These are phyloP conservation scores for Pantala flavescens DNA, from an alignment of 1,140 invertebrate genomes.

Conservation along the genomic window DNA sequence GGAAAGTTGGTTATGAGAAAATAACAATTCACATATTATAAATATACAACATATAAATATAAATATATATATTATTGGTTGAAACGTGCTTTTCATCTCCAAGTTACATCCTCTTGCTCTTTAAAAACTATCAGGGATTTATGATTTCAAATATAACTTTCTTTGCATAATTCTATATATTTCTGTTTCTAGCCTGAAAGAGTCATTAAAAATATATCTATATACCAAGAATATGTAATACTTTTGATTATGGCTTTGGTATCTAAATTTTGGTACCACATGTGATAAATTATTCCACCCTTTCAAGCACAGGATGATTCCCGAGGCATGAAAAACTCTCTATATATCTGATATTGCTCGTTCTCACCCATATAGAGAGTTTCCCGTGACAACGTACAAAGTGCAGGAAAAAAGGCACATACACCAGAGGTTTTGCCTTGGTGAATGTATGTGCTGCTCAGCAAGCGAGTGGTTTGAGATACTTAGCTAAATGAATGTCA, in stretches of 20 bases:
- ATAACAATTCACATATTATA: conserved; percentile 18
- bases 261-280: conserved; percentile 17
- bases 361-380: background rate
- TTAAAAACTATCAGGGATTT: conserved; percentile 15
- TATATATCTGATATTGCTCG: background rate
- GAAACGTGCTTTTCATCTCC: conserved; percentile 18
- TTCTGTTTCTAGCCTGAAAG: conserved; percentile 17
- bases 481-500: background rate
- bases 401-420: background rate
- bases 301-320: conserved; percentile 11
- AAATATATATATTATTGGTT: conserved; percentile 20
- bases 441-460: background rate
- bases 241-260: conserved; percentile 13
- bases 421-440: background rate
- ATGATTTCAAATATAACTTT: conserved; percentile 17
- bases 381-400: conserved; percentile 5
- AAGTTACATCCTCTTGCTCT: conserved; percentile 18
- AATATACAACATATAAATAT: conserved; percentile 17
- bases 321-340: conserved; percentile 4
- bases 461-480: conserved; percentile 14
- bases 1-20: conserved; percentile 18
- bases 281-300: conserved; percentile 13
- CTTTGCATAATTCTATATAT: conserved; percentile 12
- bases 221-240: conserved; percentile 4
- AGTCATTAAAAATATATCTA: conserved; percentile 12